phyloP scores from a whole-genome alignment of 2,113 vertebrate species.

The Furnarius figulus region DNA sequence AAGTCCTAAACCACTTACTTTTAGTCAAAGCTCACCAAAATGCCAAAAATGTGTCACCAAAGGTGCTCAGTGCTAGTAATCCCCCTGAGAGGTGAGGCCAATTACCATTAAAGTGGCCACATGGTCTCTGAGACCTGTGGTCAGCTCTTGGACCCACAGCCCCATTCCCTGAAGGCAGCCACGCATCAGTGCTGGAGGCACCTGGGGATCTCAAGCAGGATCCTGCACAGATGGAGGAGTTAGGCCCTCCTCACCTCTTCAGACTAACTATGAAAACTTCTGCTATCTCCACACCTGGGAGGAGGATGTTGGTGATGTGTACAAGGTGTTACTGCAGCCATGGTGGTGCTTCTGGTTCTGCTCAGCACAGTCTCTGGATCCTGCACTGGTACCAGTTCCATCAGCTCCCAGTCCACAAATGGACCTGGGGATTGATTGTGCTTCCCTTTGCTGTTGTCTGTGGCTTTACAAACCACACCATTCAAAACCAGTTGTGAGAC shows the following conservation, averaged over 20 bases:
- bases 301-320: neutral
- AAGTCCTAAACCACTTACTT: neutral
- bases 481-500: neutral
- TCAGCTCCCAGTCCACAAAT: neutral
- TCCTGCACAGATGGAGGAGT: neutral
- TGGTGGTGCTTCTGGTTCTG: neutral
- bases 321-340: neutral
- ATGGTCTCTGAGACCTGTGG: neutral
- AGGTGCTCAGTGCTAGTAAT: neutral
- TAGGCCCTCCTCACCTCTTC: neutral
- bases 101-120: neutral
- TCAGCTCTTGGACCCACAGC: neutral
- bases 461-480: neutral
- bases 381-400: neutral
- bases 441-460: neutral
- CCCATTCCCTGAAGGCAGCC: neutral
- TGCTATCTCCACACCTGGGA: neutral
- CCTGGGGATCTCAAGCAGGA: neutral
- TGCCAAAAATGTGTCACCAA: neutral
- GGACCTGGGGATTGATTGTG: fast-evolving
- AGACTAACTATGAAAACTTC: neutral
- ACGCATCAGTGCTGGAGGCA: neutral
- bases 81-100: neutral
- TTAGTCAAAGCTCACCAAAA: neutral
- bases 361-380: neutral